phyloP scores from a whole-genome alignment of 2,797 vertebrate species.

The Crypturellus tataupa region DNA sequence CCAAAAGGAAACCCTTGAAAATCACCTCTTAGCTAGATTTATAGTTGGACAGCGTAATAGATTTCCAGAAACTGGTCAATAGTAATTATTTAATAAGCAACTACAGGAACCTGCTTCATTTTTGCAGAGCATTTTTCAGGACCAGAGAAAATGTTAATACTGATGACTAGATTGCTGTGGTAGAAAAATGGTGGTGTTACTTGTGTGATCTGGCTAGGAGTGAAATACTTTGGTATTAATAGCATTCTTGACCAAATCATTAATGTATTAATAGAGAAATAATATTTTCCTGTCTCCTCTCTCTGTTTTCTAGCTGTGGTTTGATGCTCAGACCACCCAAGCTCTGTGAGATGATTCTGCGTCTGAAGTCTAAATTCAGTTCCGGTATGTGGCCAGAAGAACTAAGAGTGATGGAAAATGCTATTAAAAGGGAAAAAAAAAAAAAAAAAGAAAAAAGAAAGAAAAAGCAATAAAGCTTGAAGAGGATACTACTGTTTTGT shows the following conservation, averaged over 20 bases:
- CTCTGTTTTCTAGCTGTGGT: neutral
- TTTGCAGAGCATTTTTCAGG: neutral
- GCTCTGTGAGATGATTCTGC: neutral
- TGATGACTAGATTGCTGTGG: neutral
- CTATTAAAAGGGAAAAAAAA: neutral
- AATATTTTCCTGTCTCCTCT: neutral
- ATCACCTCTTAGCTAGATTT: neutral
- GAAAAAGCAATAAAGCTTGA: accelerated
- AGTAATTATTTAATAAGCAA: neutral
- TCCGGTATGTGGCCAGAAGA: neutral
- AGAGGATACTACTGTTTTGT: neutral
- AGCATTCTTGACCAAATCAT: neutral
- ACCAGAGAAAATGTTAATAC: neutral
- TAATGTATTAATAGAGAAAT: conserved; percentile 8
- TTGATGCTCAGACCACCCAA: conserved; percentile 1
- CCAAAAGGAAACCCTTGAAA: neutral
- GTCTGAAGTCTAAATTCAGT: neutral
- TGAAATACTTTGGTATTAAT: neutral
- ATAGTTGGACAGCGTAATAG: neutral
- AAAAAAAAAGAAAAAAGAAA: neutral
- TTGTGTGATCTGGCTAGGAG: neutral
- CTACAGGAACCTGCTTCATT: neutral
- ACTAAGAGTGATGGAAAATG: neutral
- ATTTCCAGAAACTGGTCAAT: neutral
- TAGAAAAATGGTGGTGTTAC: neutral